Conservation (phyloP, 2,888 invertebrate genomes). For the Pasiphila rectangulata region DNA sequence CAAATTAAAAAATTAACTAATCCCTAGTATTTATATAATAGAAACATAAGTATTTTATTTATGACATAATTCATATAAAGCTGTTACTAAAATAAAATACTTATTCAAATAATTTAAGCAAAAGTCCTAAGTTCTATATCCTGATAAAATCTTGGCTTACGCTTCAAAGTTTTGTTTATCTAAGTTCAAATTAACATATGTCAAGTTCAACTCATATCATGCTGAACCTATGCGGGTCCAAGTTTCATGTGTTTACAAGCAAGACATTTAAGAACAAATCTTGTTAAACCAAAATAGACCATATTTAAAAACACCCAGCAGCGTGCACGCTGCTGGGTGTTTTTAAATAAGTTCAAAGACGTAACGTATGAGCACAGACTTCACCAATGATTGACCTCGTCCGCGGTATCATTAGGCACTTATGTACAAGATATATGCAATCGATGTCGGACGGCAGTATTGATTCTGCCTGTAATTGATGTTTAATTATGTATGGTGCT, state of each 20-base stretch:
- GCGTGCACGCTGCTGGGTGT: too few species aligned
- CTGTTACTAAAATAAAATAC: background rate
- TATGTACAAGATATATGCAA: conserved; percentile 5
- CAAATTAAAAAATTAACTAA: too few species aligned
- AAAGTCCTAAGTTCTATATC: background rate
- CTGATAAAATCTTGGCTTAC: background rate
- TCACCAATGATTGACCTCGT: too few species aligned
- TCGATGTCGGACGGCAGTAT: conserved; percentile 20
- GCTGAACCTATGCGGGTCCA: background rate
- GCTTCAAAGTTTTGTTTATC: conserved; percentile 7
- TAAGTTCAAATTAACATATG: conserved; percentile 8
- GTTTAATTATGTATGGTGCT: conserved; percentile 17
- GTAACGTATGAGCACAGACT: too few species aligned
- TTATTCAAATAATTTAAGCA: background rate
- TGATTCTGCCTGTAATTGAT: conserved; percentile 18
- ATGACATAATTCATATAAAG: too few species aligned
- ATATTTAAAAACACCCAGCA: background rate
- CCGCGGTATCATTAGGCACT: too few species aligned
- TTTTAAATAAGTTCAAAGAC: too few species aligned
- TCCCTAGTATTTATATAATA: too few species aligned
- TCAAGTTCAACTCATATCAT: background rate
- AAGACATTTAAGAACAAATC: background rate
- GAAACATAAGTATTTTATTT: too few species aligned
- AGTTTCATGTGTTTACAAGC: background rate
- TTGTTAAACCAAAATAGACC: background rate